Conservation (phyloP, 2,888 invertebrate genomes). For the Troilus luridus region DNA sequence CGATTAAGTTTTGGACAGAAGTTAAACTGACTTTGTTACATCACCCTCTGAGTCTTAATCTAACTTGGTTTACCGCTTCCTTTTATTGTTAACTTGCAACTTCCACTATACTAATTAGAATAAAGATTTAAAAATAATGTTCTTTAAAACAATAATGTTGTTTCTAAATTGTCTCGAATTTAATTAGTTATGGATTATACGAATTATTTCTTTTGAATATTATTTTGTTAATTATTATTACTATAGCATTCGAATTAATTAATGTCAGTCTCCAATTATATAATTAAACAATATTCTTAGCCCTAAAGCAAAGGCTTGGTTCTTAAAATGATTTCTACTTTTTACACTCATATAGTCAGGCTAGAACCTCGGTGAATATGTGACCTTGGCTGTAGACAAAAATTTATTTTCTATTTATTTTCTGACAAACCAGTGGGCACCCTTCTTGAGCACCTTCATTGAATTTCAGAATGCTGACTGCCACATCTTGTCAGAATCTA, state of each 20-base stretch:
- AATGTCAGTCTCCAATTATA: background rate
- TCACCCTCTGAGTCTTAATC: background rate
- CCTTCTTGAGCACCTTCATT: no score
- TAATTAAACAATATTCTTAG: no score
- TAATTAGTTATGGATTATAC: background rate
- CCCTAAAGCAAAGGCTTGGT: no score
- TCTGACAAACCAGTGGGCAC: no score
- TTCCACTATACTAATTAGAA: background rate
- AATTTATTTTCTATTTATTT: no score
- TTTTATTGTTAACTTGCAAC: background rate
- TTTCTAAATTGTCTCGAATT: background rate
- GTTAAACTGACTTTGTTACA: constrained; percentile 21
- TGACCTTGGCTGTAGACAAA: no score
- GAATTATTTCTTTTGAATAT: background rate
- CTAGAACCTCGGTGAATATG: no score
- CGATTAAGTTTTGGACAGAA: background rate
- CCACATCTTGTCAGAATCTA: no score
- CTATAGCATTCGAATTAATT: background rate
- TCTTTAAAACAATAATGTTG: background rate
- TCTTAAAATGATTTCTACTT: no score
- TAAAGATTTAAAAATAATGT: background rate
- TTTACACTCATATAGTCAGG: no score
- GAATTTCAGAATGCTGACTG: no score
- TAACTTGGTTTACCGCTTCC: background rate
- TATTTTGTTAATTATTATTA: background rate